Conservation (phyloP, 2,888 invertebrate species). For the Bursaphelenchus okinawaensis region DNA sequence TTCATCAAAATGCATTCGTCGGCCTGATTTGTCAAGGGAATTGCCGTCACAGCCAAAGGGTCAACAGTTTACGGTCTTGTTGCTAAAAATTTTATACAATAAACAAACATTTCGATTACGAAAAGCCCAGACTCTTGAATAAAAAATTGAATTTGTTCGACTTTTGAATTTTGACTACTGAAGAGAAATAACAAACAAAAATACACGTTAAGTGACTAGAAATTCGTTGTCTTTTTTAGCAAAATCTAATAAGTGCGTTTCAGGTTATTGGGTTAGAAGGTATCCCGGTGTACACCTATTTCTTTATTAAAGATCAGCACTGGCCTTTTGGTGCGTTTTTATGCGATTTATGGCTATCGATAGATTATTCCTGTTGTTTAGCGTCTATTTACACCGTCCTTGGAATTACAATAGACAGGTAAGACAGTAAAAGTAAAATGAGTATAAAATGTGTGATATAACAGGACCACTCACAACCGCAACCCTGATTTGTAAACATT, state of each 20-base stretch:
- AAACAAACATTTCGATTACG: no score
- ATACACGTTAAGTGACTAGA: no score
- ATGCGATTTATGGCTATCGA: slow-evolving; percentile 95
- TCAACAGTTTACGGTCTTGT: not conserved
- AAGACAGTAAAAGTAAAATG: not conserved
- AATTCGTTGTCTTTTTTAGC: no score
- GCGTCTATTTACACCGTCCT: slow-evolving; percentile 98
- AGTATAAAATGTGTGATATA: no score
- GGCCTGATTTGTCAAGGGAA: not conserved
- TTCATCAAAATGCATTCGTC: not conserved
- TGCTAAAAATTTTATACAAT: no score
- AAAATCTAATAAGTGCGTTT: no score
- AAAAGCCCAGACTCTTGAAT: no score
- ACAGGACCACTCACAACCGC: no score
- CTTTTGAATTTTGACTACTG: no score
- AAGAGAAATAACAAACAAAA: no score
- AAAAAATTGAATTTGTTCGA: no score
- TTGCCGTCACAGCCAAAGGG: not conserved
- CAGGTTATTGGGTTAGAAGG: slow-evolving; percentile 88
- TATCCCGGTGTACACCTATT: slow-evolving; percentile 96
- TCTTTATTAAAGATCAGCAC: slow-evolving; percentile 78
- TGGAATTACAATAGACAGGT: slow-evolving; percentile 89
- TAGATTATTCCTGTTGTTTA: slow-evolving; percentile 93
- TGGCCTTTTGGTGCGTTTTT: slow-evolving; percentile 93
- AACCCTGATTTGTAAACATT: no score